A percentile compares a stretch with the other conserved stretches of the same genome.
phyloP scores from a whole-genome alignment of 2,113 vertebrate species.

The Condylura cristata region DNA sequence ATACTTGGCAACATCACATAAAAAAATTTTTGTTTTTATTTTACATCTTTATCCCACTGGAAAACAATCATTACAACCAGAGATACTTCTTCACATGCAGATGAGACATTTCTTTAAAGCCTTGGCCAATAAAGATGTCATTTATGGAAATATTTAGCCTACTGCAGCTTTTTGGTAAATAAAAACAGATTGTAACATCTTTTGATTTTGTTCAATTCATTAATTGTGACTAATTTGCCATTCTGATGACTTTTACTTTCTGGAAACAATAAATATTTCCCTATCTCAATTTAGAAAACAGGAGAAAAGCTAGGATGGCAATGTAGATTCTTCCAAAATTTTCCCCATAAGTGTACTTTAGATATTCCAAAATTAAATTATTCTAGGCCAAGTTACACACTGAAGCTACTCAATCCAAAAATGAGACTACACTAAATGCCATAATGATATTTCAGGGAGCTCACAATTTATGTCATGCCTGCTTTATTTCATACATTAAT shows the following conservation, averaged over 20 bases:
- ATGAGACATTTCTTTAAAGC: constrained; percentile 17
- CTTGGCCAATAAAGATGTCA: not conserved
- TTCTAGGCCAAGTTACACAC: constrained; percentile 51
- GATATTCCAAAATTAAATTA: constrained; percentile 42
- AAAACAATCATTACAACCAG: not conserved
- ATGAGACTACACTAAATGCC: not conserved
- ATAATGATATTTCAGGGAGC: constrained; percentile 24
- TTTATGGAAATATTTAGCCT: not conserved
- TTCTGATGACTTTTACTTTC: constrained; percentile 48
- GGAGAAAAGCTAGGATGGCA: constrained; percentile 29
- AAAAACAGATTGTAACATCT: not conserved
- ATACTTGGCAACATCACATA: not conserved
- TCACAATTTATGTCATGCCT: constrained; percentile 12
- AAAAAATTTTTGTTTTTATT: not conserved
- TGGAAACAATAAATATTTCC: constrained; percentile 44
- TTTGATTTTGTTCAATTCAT: constrained; percentile 65
- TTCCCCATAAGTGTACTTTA: constrained; percentile 19
- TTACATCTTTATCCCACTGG: not conserved
- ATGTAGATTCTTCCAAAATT: not conserved
- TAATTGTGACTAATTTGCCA: constrained; percentile 63
- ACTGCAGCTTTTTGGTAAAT: constrained; percentile 13
- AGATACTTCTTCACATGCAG: not conserved
- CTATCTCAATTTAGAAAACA: not conserved
- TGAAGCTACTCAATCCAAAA: constrained; percentile 48
- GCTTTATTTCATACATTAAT: constrained; percentile 1